These are phyloP conservation scores for Gortyna flavago DNA, from an alignment of 2,888 invertebrate genomes.

Conservation along the genomic window DNA sequence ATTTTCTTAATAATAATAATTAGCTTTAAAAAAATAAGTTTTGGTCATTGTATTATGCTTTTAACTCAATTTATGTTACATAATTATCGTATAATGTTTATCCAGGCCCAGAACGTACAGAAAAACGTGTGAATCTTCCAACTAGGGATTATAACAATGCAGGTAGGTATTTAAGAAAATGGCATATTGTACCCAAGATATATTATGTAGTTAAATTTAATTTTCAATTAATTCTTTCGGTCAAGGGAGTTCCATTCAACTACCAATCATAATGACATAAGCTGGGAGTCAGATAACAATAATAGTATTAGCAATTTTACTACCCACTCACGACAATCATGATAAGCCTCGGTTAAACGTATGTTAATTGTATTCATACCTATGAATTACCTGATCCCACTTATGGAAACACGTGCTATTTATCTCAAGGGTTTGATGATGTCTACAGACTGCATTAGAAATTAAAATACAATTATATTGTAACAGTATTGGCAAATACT, in stretches of 20 bases:
- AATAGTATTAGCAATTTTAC: background rate
- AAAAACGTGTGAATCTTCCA: background rate
- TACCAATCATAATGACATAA: background rate
- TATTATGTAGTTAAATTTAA: background rate
- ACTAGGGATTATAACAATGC: background rate
- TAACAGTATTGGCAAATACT: too few relatives aligned
- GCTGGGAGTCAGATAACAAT: conserved; percentile 14
- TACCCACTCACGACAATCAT: background rate
- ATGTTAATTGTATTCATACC: conserved; percentile 23
- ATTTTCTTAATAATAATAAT: too few relatives aligned
- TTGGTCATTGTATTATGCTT: too few relatives aligned
- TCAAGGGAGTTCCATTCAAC: conserved; percentile 11
- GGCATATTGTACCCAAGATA: background rate
- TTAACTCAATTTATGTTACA: too few relatives aligned
- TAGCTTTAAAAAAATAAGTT: too few relatives aligned
- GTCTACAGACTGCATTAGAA: background rate
- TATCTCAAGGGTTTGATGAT: background rate
- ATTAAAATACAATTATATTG: background rate
- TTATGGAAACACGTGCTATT: conserved; percentile 10
- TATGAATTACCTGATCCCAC: too few relatives aligned
- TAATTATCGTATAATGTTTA: background rate
- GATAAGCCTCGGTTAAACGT: conserved; percentile 13
- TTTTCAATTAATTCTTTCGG: background rate
- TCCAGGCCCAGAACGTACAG: background rate
- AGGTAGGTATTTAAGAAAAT: background rate